Base-by-base conservation (phyloP, 1,140 invertebrate species). In the Cepaea nemoralis region DNA sequence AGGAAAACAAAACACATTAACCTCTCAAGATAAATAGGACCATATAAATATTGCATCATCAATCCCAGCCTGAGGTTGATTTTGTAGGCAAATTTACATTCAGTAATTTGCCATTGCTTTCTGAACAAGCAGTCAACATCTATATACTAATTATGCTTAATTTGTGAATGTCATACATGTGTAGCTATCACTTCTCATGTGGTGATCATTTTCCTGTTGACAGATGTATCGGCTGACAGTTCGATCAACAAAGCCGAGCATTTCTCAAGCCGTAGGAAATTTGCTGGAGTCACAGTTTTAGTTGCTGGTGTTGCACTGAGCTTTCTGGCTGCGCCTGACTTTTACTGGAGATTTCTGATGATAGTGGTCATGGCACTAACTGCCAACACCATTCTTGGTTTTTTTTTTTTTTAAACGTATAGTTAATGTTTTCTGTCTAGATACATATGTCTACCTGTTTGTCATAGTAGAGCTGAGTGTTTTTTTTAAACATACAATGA, bases 211-310 rank as follows among this genome's bases (percentile, higher is more conserved):
- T 76, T 83, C 74, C 77, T 76, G 88, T 88, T 92, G 93, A 27
- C 92, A 99, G 97, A 99, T 99, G 97, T 99, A 97, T 93, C 95
- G 98, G 89, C 93, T 99, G 86, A 99, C 98, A 73, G 95, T 99
- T 79, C 94, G 98, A 90, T 97, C 97, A 73, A 99, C 97, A 92
- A 99, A 99, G 94, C 97, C 98, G 92, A 93, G 94, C 50, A 97
- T 98, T 85, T 97, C 97, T 79, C 87, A 89, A 78, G 85, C 86
- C 42, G 83, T 93, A 67, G 90, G 91, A 83, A 89, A 92, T 75
- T 85, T 93, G 48, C 84, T 93, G 66, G 90, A 90, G 40, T 86
- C 88, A 73, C 92, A 93, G 86, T 92, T 93, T 78, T 85, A 80
- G 77, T 24, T 24, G 33, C 27, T 63, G 33, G n/a, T 2, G 5